Evolutionary conservation across 2,113 vertebrate species (phyloP).

Genomic region (Physeter macrocephalus): DNA sequence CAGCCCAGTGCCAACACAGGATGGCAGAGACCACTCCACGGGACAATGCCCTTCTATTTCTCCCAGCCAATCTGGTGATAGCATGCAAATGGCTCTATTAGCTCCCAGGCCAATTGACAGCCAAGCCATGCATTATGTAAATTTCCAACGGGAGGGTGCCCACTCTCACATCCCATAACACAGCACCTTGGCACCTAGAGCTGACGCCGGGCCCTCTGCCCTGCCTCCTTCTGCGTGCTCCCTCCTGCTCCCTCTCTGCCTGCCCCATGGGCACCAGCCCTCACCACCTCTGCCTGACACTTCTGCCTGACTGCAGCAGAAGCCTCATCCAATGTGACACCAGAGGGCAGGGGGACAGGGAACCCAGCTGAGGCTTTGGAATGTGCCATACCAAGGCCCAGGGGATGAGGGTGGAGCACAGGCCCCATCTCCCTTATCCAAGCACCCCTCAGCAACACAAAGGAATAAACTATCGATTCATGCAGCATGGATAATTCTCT

Average conservation of each 20-base stretch:
- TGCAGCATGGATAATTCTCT: not conserved
- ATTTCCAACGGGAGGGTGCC: not conserved
- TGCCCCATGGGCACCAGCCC: not conserved
- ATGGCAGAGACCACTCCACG: conserved; percentile 27
- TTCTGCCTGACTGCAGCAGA: not conserved
- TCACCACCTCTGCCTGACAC: conserved; percentile 18
- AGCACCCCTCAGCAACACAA: not conserved
- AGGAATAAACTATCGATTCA: not conserved
- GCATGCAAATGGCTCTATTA: not conserved
- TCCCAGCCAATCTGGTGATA: not conserved
- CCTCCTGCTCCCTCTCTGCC: not conserved
- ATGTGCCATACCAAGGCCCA: not conserved
- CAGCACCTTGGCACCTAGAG: not conserved
- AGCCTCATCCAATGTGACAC: conserved; percentile 72
- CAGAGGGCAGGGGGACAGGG: not conserved
- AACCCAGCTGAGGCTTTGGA: conserved; percentile 68
- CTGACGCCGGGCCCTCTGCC: not conserved
- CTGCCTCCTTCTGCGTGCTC: not conserved
- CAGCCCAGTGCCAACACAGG: not conserved
- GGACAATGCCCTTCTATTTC: conserved; percentile 45
- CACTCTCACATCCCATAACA: not conserved
- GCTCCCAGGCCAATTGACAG: not conserved
- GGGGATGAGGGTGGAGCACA: not conserved
- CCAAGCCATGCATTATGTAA: not conserved
- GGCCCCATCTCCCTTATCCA: not conserved